Percentiles rank a stretch among this genome's conserved stretches.
phyloP scores from a whole-genome alignment of 1,140 invertebrate genomes.

The Drosophila littoralis region DNA sequence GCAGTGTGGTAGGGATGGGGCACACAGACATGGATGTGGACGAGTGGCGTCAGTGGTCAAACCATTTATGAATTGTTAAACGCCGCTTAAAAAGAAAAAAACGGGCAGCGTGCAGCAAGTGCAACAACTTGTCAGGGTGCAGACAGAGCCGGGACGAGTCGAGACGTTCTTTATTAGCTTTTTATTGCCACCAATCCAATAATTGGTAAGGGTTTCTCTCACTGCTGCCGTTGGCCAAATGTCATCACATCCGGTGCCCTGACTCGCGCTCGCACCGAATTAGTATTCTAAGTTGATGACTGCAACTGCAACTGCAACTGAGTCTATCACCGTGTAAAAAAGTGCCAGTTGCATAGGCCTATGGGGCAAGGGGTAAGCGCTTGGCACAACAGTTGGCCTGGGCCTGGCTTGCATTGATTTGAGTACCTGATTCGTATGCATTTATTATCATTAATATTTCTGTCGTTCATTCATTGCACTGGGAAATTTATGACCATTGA shows the following conservation, averaged over 20 bases:
- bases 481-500: conserved; percentile 76
- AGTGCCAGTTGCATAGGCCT: conserved; percentile 46
- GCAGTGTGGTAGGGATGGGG: conserved; percentile 20
- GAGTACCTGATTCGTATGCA: conserved; percentile 67
- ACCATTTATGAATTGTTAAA: conserved; percentile 82
- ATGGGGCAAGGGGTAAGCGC: conserved; percentile 4
- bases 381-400: conserved; percentile 48
- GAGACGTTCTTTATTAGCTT: conserved; percentile 75
- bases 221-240: conserved; percentile 60
- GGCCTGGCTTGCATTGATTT: conserved; percentile 43
- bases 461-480: conserved; percentile 51
- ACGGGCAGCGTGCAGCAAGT: conserved; percentile 33
- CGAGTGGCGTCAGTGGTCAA: conserved; percentile 72
- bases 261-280: conserved; percentile 56
- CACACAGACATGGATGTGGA: conserved; percentile 47
- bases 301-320: conserved; percentile 34
- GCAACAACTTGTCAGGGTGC: conserved; percentile 55
- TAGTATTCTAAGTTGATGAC: conserved; percentile 77
- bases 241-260: conserved; percentile 76
- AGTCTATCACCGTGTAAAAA: conserved; percentile 54
- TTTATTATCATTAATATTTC: conserved; percentile 75
- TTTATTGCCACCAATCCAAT: conserved; percentile 80
- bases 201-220: conserved; percentile 62
- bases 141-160: conserved; percentile 6
- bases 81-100: conserved; percentile 45